Conservation (phyloP, 2,113 vertebrate genomes). For the Cryptomyrus ogoouensis region DNA sequence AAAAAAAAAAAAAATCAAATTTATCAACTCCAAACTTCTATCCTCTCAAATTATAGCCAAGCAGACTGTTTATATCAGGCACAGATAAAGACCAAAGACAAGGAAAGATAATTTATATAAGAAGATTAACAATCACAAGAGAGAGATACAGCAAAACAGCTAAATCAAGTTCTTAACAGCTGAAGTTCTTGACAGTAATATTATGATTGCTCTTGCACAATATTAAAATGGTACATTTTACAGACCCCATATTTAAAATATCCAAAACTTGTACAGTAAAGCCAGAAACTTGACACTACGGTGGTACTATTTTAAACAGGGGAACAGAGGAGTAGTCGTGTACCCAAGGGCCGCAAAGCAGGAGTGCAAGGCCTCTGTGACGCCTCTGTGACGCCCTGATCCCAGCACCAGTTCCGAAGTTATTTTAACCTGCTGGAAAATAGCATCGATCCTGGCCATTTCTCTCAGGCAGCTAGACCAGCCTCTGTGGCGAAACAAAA, state of each 20-base stretch:
- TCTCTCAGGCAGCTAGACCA: not conserved
- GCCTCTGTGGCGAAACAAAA: not conserved
- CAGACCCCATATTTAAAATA: not conserved
- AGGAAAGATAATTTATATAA: not conserved
- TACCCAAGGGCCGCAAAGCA: not conserved
- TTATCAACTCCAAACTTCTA: not conserved
- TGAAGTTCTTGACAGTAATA: not conserved
- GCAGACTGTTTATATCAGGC: slow-evolving; percentile 4
- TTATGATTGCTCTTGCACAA: not conserved
- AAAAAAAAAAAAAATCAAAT: not conserved
- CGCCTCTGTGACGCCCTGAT: not conserved
- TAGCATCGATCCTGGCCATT: not conserved
- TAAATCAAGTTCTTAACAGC: not conserved
- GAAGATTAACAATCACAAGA: not conserved
- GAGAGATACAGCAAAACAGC: not conserved
- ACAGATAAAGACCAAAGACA: not conserved
- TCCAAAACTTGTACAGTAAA: not conserved
- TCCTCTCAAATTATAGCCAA: not conserved
- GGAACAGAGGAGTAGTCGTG: not conserved
- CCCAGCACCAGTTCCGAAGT: not conserved
- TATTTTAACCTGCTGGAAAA: not conserved
- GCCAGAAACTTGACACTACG: not conserved
- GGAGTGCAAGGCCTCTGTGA: not conserved
- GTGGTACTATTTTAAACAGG: not conserved
- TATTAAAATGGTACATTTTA: not conserved